Conservation (phyloP, 2,888 invertebrate species). For the Fabriciana adippe region DNA sequence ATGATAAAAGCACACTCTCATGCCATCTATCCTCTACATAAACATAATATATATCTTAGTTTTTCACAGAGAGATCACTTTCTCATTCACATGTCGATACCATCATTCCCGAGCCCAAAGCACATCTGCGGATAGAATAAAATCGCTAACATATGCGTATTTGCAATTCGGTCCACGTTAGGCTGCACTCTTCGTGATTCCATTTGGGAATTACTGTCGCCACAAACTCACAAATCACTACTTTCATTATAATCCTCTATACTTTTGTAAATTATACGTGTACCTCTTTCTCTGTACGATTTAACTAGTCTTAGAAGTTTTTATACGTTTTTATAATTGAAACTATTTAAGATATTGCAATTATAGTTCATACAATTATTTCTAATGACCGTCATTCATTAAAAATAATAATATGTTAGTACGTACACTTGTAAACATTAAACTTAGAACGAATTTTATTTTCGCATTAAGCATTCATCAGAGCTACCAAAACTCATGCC, state of each 20-base stretch:
- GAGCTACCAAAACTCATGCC: slow-evolving; percentile 43
- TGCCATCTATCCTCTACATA: neutral
- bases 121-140: slow-evolving; percentile 54
- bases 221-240: slow-evolving; percentile 77
- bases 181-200: slow-evolving; percentile 79
- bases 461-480: slow-evolving; percentile 19
- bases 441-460: neutral
- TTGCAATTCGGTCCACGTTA: slow-evolving; percentile 74
- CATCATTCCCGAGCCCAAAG: slow-evolving; percentile 27
- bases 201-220: slow-evolving; percentile 79
- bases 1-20: no score
- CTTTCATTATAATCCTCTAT: slow-evolving; percentile 62
- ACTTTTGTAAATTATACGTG: neutral
- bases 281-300: neutral
- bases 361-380: no score
- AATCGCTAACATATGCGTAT: slow-evolving; percentile 72
- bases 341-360: no score
- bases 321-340: no score
- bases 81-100: slow-evolving; percentile 22
- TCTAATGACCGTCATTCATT: no score
- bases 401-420: no score
- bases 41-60: neutral
- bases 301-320: neutral
- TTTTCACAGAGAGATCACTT: slow-evolving; percentile 23
- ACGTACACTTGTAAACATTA: no score